phyloP scores from a whole-genome alignment of 2,113 vertebrate species.

The Engraulis encrasicolus region DNA sequence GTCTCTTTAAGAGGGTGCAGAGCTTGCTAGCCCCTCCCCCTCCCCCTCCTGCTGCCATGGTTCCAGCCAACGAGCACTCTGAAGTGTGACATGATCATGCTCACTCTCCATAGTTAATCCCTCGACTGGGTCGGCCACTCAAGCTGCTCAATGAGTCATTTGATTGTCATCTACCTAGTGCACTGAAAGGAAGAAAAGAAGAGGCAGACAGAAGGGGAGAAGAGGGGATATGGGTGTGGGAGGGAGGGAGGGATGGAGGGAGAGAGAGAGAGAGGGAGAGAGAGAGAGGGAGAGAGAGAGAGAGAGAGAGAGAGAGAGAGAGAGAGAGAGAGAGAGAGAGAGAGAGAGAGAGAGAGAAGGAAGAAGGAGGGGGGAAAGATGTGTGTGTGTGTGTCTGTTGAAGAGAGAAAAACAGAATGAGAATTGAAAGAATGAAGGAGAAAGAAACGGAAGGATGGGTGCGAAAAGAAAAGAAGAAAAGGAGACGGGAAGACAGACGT shows the following conservation, averaged over 20 bases:
- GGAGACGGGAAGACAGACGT: slow-evolving; percentile 24
- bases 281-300: slow-evolving; percentile 13
- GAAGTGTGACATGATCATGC: slow-evolving; percentile 85
- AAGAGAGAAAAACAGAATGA: too few relatives aligned
- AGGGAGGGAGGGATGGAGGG: slow-evolving; percentile 19
- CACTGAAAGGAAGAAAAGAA: slow-evolving; percentile 61
- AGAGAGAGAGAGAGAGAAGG: slow-evolving; percentile 25
- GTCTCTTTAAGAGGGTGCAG: slow-evolving; percentile 66
- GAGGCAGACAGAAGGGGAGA: neutral
- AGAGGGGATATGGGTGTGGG: slow-evolving; percentile 1
- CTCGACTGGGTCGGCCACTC: slow-evolving; percentile 79
- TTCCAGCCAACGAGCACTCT: slow-evolving; percentile 81
- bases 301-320: slow-evolving; percentile 6
- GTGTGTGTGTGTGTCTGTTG: too few relatives aligned
- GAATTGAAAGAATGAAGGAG: too few relatives aligned
- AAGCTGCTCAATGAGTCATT: slow-evolving; percentile 85
- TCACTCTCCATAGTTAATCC: slow-evolving; percentile 86
- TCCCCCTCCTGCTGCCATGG: slow-evolving; percentile 74
- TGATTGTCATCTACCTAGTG: slow-evolving; percentile 86
- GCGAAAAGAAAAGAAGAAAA: slow-evolving; percentile 14
- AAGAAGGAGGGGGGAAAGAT: too few relatives aligned
- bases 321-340: slow-evolving; percentile 13
- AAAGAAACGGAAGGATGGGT: slow-evolving; percentile 15
- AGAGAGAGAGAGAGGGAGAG: neutral
- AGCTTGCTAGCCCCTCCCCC: slow-evolving; percentile 49